Percentiles rank a stretch among this genome's conserved stretches.
Conservation (phyloP, 2,888 invertebrate species). For the Philopedon plagiatum region DNA sequence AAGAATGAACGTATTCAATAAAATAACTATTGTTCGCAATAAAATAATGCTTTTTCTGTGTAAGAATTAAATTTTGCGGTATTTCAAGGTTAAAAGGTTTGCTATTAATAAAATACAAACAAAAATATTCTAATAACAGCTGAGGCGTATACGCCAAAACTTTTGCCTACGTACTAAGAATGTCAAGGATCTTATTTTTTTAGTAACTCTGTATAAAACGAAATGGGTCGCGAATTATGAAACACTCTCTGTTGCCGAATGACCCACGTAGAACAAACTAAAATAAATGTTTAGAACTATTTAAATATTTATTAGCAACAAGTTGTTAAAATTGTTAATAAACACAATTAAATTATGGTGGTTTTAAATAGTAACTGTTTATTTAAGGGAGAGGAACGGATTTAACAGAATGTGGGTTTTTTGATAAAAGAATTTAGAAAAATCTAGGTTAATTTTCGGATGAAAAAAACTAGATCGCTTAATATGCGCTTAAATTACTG, state of each 20-base stretch:
- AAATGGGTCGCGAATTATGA: no score
- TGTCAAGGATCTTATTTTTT: no score
- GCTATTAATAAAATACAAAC: no score
- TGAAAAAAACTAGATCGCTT: not conserved
- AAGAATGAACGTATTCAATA: no score
- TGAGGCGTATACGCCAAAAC: no score
- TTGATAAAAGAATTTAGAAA: not conserved
- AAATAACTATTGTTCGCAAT: no score
- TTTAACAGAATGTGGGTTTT: not conserved
- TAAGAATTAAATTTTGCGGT: no score
- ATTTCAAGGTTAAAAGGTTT: no score
- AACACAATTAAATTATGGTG: not conserved
- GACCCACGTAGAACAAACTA: not conserved
- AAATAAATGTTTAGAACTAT: not conserved
- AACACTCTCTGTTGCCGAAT: constrained; percentile 15
- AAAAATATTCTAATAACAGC: no score
- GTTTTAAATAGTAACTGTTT: constrained; percentile 3
- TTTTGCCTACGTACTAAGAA: no score
- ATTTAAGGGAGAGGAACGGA: not conserved
- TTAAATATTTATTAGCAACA: constrained; percentile 6
- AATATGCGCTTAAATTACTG: not conserved
- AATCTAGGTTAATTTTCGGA: constrained; percentile 5
- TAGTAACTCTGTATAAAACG: no score
- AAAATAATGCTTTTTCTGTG: no score
- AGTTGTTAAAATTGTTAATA: constrained; percentile 1